Conservation (phyloP, 2,888 invertebrate species). For the Phortica okadai region DNA sequence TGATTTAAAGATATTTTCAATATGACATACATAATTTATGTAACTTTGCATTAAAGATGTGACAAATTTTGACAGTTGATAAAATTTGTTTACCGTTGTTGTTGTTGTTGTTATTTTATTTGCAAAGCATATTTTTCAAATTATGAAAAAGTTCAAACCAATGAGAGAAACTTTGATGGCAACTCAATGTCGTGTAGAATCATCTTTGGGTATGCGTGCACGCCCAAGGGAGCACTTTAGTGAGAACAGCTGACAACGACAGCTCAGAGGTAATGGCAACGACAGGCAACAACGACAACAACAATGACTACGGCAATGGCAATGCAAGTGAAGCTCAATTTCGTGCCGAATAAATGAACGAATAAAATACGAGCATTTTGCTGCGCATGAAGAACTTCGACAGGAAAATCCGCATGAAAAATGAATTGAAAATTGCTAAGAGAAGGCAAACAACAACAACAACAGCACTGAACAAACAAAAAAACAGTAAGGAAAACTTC, state of each 20-base stretch:
- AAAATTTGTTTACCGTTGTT: neutral
- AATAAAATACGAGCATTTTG: neutral
- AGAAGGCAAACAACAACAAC: neutral
- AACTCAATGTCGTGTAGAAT: neutral
- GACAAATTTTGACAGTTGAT: neutral
- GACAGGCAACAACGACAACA: too few species aligned
- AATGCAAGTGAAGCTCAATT: slow-evolving; percentile 22
- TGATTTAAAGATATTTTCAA: too few species aligned
- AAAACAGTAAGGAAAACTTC: neutral
- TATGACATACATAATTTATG: too few species aligned
- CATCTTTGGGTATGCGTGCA: neutral
- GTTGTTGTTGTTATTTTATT: neutral
- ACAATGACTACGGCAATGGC: neutral
- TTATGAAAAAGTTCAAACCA: slow-evolving; percentile 9
- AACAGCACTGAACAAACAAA: neutral
- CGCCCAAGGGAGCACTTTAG: slow-evolving; percentile 1
- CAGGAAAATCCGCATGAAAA: slow-evolving; percentile 32
- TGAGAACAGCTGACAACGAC: neutral
- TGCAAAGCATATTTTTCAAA: neutral
- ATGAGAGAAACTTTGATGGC: neutral
- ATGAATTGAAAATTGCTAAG: slow-evolving; percentile 19
- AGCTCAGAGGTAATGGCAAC: too few species aligned
- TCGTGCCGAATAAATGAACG: slow-evolving; percentile 25
- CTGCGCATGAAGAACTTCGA: slow-evolving; percentile 21
- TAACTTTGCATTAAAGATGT: neutral